Evolutionary conservation across 2,113 vertebrate genomes (phyloP), one percentile per base, ranked within the genome.

Genomic region (Eretmochelys imbricata): DNA sequence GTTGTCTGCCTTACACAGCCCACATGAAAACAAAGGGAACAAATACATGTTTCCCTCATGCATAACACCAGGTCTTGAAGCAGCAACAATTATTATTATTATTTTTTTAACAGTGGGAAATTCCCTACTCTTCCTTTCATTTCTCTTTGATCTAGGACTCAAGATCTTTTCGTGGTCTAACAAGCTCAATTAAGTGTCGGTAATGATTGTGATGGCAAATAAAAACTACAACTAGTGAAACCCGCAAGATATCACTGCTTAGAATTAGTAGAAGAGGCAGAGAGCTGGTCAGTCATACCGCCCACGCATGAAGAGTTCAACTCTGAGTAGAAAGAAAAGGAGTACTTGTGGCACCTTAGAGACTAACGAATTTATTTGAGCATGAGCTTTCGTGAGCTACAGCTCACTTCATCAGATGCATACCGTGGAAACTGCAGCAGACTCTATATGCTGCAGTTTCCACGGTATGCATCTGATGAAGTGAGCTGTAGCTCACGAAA

Each of bases 261-360:
- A 69, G 42, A 88, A 89, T 3, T 3, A 80, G 4, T 48, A 76
- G 3, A 22, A 76, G 79, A 59, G 75, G 53, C 2, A 80, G 2
- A 24, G 6, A 46, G 1, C 3, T n/a, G 0, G 0, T 78, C 7
- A 8, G 80, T 84, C 81, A 76, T 16, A 54, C 2, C 76, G 1
- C 3, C 17, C 50, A 49, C 50, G 29, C 38, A 35, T 5, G 5
- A 54, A 80, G 87, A 20, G 3, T 82, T 90, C 10, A 76, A 59
- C 5, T 24, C 31, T 65, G 38, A 3, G 6, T 90, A 50, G 54
- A 51, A n/a, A n/a, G n/a, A n/a, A n/a, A n/a, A n/a, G n/a, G n/a
- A n/a, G n/a, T n/a, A n/a, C n/a, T n/a, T n/a, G n/a, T n/a, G n/a
- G n/a, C n/a, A n/a, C n/a, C n/a, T n/a, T n/a, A n/a, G n/a, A n/a